Base-by-base conservation (phyloP, 2,888 invertebrate genomes). In the Dusona sp. region DNA sequence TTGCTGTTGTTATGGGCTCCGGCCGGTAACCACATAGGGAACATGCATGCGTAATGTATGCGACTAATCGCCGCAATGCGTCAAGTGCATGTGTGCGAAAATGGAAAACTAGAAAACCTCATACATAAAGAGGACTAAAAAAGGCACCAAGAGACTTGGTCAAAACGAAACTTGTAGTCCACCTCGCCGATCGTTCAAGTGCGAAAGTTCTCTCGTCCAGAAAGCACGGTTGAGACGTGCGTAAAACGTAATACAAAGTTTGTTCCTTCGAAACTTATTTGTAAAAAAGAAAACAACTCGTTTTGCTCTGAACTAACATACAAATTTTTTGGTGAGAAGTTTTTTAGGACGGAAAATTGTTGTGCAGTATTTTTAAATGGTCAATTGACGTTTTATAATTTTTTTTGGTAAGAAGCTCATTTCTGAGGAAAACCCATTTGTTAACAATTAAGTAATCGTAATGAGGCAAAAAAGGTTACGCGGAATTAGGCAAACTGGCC, bases 21-120 rank as follows among this genome's bases (percentile, higher is more conserved):
- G 29, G 75, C 81, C 78, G 85, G 84, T 79, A 73, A 85, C 51
- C 87, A 79, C 85, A 70, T 79, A 68, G 73, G 65, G 51, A 38
- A 72, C 86, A 84, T 89, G 91, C 90, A 91, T 91, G 91, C 90
- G 90, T 92, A 91, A 92, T 91, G 77, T 88, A 92, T 90, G 89
- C 91, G 88, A 75, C 83, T 90, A 89, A 91, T 89, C 88, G 90
- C 89, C 89, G 90, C 91, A 92, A 89, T 91, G 90, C 91, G 91
- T 90, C 90, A 89, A 87, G 65, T 42, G 64, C 68, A 77, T 45
- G 75, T 87, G 65, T 85, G 74, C 36, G 75, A 75, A 68, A 85
- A 79, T 80, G 79, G 79, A 70, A 38, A 74, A 25, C 19, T 13
- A 33, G 19, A 19, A 72, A 51, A 25, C 48, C 19, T 61, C 13